phyloP scores from a whole-genome alignment of 2,797 vertebrate genomes.

The Bradypodion pumilum region DNA sequence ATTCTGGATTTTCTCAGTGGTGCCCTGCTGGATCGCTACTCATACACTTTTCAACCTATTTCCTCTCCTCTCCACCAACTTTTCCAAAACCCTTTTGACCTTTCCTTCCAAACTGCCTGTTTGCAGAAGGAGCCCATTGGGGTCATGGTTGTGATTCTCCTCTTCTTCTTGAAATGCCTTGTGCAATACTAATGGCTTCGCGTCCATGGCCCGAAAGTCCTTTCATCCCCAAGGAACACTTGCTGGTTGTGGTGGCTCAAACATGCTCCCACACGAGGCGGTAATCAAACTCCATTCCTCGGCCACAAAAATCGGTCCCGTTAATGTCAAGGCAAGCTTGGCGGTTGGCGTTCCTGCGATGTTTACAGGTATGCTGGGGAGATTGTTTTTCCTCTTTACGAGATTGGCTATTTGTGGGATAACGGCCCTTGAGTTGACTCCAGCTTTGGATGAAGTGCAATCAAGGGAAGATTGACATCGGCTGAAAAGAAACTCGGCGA shows the following conservation, averaged over 20 bases:
- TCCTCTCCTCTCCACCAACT: too few relatives aligned
- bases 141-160: neutral
- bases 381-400: neutral
- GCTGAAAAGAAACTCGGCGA: neutral
- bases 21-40: too few relatives aligned
- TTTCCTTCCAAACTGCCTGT: neutral
- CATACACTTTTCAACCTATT: neutral
- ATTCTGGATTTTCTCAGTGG: neutral
- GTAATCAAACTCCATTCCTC: neutral
- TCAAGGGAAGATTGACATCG: too few relatives aligned
- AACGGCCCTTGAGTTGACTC: neutral
- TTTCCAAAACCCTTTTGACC: neutral
- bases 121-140: neutral
- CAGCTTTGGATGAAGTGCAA: neutral
- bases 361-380: neutral
- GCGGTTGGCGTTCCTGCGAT: neutral
- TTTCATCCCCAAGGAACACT: neutral
- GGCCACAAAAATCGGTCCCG: neutral
- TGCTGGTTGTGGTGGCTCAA: neutral
- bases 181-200: neutral
- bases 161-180: neutral
- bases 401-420: neutral
- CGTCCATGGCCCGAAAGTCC: neutral
- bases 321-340: neutral
- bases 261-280: neutral